Base-by-base conservation (phyloP, 2,888 invertebrate species). In the Chalcosyrphus nemorum region DNA sequence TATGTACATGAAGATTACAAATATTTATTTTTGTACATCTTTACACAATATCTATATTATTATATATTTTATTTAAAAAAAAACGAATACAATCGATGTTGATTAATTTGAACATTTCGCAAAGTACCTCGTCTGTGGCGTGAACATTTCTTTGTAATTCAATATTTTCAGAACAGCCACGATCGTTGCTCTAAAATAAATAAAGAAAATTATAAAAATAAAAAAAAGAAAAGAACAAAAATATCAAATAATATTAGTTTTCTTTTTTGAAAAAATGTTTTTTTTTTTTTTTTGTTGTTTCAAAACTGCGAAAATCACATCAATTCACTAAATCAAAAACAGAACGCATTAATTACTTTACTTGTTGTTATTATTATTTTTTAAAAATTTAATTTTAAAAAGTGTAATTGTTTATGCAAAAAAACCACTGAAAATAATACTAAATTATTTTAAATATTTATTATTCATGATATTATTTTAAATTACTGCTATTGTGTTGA, bases 111-210 rank as follows among this genome's bases (percentile, higher is more conserved):
- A 88, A 90, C 86, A 87, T 81, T 88, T 89, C 90, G 89, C 91
- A 92, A 92, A 92, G 91, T 92, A 92, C 92, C 92, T 92, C 92
- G 91, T 92, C 91, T 91, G 92, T 92, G 90, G 92, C 92, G 91
- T 92, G 92, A 91, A 91, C 90, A 91, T 91, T 91, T 91, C 91
- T 91, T 86, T 87, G 86, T 89, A 92, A 91, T 89, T 92, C 92
- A 90, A 90, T 91, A 90, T 88, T 91, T 88, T 91, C 91, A 91
- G 91, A 91, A 91, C 90, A 91, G 89, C 91, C 91, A 89, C 91
- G 91, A 89, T 91, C 91, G 90, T 89, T 91, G 89, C 90, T 91
- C 90, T 91, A 90, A 90, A 90, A 90, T 88, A 89, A 89, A 89
- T 87, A 89, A 88, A 88, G 86, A 76, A 87, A 88, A 89, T 77